Conservation (phyloP, 2,888 invertebrate species). For the Leistus spinibarbis region DNA sequence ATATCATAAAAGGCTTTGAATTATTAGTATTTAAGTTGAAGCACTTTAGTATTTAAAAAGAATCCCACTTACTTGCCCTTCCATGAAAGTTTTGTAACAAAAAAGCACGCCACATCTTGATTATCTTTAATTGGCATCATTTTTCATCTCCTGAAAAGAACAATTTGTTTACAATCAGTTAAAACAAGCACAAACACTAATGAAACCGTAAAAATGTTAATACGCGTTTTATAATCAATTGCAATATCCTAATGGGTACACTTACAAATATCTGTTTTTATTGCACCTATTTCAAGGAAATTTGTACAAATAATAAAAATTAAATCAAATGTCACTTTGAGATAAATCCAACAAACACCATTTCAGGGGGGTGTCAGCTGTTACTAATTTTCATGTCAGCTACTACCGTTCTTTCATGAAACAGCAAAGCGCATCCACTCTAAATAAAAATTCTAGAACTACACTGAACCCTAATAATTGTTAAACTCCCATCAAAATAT, state of each 20-base stretch:
- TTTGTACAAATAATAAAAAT: slow-evolving; percentile 18
- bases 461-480: not conserved
- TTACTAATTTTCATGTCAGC: slow-evolving; percentile 42
- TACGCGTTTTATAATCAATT: slow-evolving; percentile 1
- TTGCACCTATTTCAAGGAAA: slow-evolving; percentile 19
- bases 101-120: slow-evolving; percentile 94
- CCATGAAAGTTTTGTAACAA: slow-evolving; percentile 98
- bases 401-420: slow-evolving; percentile 7
- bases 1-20: slow-evolving; percentile 33
- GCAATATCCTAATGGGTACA: slow-evolving; percentile 6
- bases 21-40: not conserved
- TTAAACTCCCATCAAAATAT: not conserved
- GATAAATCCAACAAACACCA: slow-evolving; percentile 38
- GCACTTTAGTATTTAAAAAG: not conserved
- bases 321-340: slow-evolving; percentile 35
- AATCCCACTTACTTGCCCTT: slow-evolving; percentile 89
- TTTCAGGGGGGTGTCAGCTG: slow-evolving; percentile 46
- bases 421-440: not conserved
- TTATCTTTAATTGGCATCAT: slow-evolving; percentile 89
- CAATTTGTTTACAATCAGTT: slow-evolving; percentile 28
- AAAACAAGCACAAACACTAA: slow-evolving; percentile 8
- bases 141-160: slow-evolving; percentile 61
- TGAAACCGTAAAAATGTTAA: not conserved
- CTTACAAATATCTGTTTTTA: slow-evolving; percentile 33
- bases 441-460: not conserved